Percentiles rank a stretch among this genome's conserved stretches.
Evolutionary conservation across 2,888 invertebrate species (phyloP).

Genomic region (Ochropleura leucogaster): DNA sequence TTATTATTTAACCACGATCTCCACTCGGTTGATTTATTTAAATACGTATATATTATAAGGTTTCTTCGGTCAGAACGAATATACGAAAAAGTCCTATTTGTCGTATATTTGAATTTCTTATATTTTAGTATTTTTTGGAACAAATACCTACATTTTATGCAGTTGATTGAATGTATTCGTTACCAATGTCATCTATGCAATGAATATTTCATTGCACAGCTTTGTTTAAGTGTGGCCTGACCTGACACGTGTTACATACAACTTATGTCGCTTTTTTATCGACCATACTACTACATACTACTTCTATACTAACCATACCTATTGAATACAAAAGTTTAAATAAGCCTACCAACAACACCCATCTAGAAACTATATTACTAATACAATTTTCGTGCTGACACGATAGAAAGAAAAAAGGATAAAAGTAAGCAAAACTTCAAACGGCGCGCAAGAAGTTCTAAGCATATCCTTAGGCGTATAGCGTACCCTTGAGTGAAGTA

Average conservation of each 20-base stretch:
- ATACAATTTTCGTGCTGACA: neutral
- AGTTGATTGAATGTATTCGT: slow-evolving; percentile 18
- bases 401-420: neutral
- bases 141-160: neutral
- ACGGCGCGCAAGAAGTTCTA: neutral
- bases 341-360: too few relatives aligned
- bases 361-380: too few relatives aligned
- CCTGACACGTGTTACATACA: neutral
- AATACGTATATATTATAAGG: too few relatives aligned
- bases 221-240: neutral
- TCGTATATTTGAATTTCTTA: neutral
- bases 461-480: neutral
- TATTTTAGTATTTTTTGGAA: neutral
- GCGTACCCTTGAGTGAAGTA: slow-evolving; percentile 36
- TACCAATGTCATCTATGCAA: neutral
- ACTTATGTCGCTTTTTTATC: slow-evolving; percentile 1
- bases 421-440: slow-evolving; percentile 12
- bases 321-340: too few relatives aligned
- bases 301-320: too few relatives aligned
- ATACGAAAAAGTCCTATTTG: neutral
- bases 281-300: neutral
- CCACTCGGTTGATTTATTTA: too few relatives aligned
- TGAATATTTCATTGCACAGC: slow-evolving; percentile 19
- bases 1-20: too few relatives aligned
- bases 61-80: too few relatives aligned